A percentile compares a stretch with the other conserved stretches of the same genome.
Evolutionary conservation across 2,888 invertebrate species (phyloP).

Genomic region (Sturmia bella): DNA sequence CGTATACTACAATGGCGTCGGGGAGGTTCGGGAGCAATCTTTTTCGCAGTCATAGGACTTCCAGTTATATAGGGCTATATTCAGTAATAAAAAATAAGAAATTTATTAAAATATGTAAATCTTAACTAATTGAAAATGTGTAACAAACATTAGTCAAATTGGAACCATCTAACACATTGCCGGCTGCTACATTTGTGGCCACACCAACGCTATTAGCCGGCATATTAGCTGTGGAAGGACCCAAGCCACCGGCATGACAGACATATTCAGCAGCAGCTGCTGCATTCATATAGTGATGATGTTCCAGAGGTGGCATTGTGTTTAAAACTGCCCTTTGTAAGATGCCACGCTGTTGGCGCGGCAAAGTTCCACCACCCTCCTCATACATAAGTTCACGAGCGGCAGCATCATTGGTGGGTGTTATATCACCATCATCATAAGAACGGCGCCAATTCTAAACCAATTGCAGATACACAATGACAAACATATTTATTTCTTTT

Average conservation of each 20-base stretch:
- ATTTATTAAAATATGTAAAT: conserved; percentile 1
- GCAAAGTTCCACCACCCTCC: conserved; percentile 92
- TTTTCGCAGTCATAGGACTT: conserved; percentile 89
- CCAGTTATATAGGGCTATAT: conserved; percentile 84
- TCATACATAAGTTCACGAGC: conserved; percentile 80
- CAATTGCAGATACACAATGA: not conserved
- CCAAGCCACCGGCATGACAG: conserved; percentile 74
- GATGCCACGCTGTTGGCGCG: conserved; percentile 87
- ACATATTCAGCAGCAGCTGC: conserved; percentile 81
- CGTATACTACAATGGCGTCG: conserved; percentile 86
- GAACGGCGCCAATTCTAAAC: conserved; percentile 86
- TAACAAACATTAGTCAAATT: conserved; percentile 74
- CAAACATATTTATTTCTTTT: not conserved
- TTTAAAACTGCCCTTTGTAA: conserved; percentile 80
- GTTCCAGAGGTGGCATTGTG: conserved; percentile 80
- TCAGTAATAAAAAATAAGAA: conserved; percentile 1
- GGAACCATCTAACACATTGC: conserved; percentile 72
- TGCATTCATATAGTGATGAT: conserved; percentile 81
- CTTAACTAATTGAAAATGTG: not conserved
- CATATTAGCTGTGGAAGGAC: conserved; percentile 65
- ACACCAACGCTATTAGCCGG: conserved; percentile 54
- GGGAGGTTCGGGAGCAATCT: conserved; percentile 91
- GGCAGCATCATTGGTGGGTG: conserved; percentile 90
- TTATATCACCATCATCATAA: conserved; percentile 95
- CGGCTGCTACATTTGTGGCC: conserved; percentile 38